Percentiles rank a stretch among this genome's conserved stretches.
phyloP scores from a whole-genome alignment of 1,140 invertebrate genomes.

The Conus betulinus region DNA sequence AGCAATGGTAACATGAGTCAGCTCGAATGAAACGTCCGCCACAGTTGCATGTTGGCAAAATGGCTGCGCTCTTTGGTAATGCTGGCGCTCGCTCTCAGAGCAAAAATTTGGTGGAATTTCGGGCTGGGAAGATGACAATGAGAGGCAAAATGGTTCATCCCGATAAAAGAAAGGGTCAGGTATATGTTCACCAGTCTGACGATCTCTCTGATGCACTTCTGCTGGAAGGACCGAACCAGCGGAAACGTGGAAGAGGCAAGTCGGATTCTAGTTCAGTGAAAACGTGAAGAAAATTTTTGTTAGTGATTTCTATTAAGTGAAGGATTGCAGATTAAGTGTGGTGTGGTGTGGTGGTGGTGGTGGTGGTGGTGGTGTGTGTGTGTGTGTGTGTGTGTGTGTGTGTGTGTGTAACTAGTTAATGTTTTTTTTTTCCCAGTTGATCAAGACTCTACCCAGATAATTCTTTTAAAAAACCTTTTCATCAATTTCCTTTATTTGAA shows the following conservation, averaged over 20 bases:
- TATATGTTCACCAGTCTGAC: conserved; percentile 95
- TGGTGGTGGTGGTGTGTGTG: no score
- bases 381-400: no score
- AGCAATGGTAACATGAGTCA: not conserved
- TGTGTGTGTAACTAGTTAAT: no score
- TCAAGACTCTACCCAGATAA: no score
- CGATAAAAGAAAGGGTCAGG: conserved; percentile 94
- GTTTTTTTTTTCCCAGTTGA: no score
- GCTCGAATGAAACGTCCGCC: not conserved
- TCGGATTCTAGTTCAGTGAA: not conserved
- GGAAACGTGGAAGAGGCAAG: conserved; percentile 85
- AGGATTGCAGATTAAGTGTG: no score
- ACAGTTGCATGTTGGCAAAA: conserved; percentile 47
- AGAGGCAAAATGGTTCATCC: conserved; percentile 96
- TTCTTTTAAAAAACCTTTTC: no score
- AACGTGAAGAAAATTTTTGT: no score
- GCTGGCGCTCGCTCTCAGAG: conserved; percentile 84
- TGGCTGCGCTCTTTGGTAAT: conserved; percentile 78
- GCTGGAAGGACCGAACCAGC: conserved; percentile 95
- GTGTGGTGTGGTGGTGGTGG: no score
- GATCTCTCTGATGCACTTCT: conserved; percentile 98
- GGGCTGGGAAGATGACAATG: conserved; percentile 97
- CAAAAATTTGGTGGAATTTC: conserved; percentile 96
- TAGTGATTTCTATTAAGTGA: no score
- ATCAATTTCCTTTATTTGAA: no score